A percentile compares a stretch with the other conserved stretches of the same genome.
Evolutionary conservation across 2,113 vertebrate genomes (phyloP).

Genomic region (Megaleporinus macrocephalus): DNA sequence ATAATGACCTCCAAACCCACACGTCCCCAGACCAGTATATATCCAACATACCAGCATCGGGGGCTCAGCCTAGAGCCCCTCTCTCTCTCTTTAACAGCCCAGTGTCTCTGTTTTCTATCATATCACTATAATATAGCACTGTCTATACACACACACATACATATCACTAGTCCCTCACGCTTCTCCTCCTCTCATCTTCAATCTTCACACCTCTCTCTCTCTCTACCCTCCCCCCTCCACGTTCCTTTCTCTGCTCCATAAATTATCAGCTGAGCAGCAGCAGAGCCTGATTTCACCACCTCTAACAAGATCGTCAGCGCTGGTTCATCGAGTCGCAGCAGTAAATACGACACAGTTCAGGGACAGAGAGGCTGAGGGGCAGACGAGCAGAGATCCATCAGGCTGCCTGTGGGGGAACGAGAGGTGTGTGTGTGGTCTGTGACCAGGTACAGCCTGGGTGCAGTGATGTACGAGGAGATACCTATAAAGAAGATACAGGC

Average conservation of each 20-base stretch:
- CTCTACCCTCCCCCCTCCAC: not conserved
- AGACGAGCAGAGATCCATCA: not conserved
- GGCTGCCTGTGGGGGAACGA: not conserved
- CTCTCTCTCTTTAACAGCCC: not conserved
- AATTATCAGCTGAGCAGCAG: not conserved
- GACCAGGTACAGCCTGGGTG: not conserved
- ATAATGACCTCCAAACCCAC: no score
- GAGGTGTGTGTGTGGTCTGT: not conserved
- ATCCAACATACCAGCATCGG: no score
- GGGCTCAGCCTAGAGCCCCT: not conserved
- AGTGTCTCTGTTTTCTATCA: no score
- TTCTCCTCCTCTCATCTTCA: not conserved
- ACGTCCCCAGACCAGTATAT: no score
- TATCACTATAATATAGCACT: no score
- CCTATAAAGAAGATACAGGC: constrained; percentile 31
- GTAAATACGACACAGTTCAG: not conserved
- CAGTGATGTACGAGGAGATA: not conserved
- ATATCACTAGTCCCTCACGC: not conserved
- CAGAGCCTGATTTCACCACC: not conserved
- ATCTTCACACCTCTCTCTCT: not conserved
- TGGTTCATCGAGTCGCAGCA: not conserved
- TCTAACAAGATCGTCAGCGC: not conserved
- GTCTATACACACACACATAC: no score
- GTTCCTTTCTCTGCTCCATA: not conserved
- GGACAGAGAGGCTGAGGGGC: not conserved